These are phyloP conservation scores for Hirtodrosophila cameraria DNA, from an alignment of 2,888 invertebrate genomes.

Conservation along the genomic window DNA sequence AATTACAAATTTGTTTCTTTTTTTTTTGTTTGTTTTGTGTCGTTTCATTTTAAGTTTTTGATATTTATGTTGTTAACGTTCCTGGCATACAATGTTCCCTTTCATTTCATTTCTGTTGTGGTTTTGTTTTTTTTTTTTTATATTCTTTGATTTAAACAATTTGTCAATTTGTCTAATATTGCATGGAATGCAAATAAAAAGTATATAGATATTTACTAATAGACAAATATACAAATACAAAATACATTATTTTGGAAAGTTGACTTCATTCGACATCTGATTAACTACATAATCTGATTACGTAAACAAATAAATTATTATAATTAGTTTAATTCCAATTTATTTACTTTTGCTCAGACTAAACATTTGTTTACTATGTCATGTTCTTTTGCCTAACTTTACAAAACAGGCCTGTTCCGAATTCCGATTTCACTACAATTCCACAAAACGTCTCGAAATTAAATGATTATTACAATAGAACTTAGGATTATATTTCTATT, in stretches of 20 bases:
- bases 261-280: slow-evolving; percentile 11
- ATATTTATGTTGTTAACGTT: slow-evolving; percentile 66
- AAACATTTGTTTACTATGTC: slow-evolving; percentile 31
- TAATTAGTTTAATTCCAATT: too few relatives aligned
- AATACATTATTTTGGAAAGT: slow-evolving; percentile 30
- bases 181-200: slow-evolving; percentile 16
- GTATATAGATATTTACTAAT: slow-evolving; percentile 28
- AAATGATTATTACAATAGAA: too few relatives aligned
- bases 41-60: slow-evolving; percentile 42
- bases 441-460: too few relatives aligned
- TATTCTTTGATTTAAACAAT: slow-evolving; percentile 15
- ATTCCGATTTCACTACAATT: background rate
- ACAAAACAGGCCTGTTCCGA: background rate
- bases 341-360: slow-evolving; percentile 20
- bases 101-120: slow-evolving; percentile 28
- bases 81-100: slow-evolving; percentile 59
- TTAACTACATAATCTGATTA: slow-evolving; percentile 20
- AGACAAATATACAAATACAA: slow-evolving; percentile 43
- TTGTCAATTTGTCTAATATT: slow-evolving; percentile 13
- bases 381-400: slow-evolving; percentile 17
- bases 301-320: slow-evolving; percentile 30
- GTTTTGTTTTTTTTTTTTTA: slow-evolving; percentile 34
- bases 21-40: slow-evolving; percentile 26
- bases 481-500: too few relatives aligned
- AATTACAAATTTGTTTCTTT: slow-evolving; percentile 54